Percentiles rank a stretch among this genome's conserved stretches.
phyloP scores from a whole-genome alignment of 2,888 invertebrate species.

The Thymelicus acteon region DNA sequence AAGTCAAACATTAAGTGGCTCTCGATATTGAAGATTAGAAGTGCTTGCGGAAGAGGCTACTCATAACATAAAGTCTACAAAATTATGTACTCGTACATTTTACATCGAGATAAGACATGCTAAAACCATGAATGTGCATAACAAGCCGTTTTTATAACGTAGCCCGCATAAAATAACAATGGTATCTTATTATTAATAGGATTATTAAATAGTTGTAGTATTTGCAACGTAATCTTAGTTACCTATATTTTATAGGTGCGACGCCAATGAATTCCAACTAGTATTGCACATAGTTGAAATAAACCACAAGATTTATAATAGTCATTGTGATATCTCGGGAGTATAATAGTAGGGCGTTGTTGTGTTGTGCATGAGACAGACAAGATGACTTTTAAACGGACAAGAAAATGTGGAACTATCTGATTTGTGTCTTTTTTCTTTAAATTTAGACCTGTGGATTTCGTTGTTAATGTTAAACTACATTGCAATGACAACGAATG shows the following conservation, averaged over 20 bases:
- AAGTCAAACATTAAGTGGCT: no score
- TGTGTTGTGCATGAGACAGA: no score
- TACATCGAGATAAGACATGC: background rate
- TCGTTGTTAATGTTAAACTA: no score
- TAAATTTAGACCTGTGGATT: no score
- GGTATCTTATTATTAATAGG: background rate
- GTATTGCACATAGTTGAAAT: conserved; percentile 4
- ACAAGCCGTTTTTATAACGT: background rate
- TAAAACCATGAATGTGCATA: background rate
- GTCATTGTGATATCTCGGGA: background rate
- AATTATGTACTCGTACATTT: no score
- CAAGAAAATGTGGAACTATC: no score
- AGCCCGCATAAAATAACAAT: background rate
- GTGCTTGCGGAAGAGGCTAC: no score
- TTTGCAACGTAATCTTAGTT: conserved; percentile 2
- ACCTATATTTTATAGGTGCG: background rate
- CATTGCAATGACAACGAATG: no score
- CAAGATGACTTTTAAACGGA: no score
- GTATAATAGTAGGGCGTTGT: background rate
- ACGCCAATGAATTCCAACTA: background rate
- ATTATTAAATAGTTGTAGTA: background rate
- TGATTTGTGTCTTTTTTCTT: no score
- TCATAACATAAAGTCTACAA: no score
- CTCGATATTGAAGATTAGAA: no score
- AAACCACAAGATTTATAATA: conserved; percentile 3